These are phyloP conservation scores for Hydrozoanthus tunicans DNA, from an alignment of 64 coral and sea anemone genomes.

Conservation along the genomic window DNA sequence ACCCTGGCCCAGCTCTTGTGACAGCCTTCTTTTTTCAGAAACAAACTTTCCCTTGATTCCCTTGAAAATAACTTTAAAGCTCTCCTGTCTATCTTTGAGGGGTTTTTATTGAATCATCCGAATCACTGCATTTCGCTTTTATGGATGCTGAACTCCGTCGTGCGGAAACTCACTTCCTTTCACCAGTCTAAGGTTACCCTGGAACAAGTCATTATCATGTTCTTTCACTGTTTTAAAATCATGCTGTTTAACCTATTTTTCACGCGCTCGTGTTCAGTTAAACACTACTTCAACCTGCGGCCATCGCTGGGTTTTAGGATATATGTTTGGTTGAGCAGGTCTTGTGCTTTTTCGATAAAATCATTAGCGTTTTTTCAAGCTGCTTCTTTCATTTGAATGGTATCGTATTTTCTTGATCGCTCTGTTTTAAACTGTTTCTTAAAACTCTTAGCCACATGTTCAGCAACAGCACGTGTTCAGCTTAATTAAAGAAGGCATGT, in stretches of 20 bases:
- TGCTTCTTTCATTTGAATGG: no score
- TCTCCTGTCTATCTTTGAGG: slow-evolving; percentile 17
- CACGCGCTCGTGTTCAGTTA: slow-evolving; percentile 1
- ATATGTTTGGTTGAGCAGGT: slow-evolving; percentile 3
- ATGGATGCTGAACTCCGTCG: neutral
- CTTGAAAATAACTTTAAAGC: slow-evolving; percentile 21
- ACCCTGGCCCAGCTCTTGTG: neutral
- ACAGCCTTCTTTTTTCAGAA: slow-evolving; percentile 23
- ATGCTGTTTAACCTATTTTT: neutral
- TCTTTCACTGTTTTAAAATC: neutral
- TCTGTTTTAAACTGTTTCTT: no score
- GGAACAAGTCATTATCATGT: slow-evolving; percentile 2
- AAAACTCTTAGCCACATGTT: no score
- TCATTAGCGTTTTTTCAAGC: neutral
- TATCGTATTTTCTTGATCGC: no score
- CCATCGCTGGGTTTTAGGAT: slow-evolving; percentile 4
- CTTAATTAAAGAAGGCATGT: neutral
- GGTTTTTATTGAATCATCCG: slow-evolving; percentile 24
- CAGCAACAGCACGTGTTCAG: neutral
- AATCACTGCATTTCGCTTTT: slow-evolving; percentile 25
- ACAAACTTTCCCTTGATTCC: slow-evolving; percentile 14
- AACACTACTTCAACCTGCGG: neutral
- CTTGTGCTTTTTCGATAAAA: neutral
- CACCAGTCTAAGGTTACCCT: neutral
- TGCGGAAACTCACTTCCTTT: slow-evolving; percentile 15